Base-by-base conservation (phyloP, 2,797 vertebrate species). In the Ibycter americanus region DNA sequence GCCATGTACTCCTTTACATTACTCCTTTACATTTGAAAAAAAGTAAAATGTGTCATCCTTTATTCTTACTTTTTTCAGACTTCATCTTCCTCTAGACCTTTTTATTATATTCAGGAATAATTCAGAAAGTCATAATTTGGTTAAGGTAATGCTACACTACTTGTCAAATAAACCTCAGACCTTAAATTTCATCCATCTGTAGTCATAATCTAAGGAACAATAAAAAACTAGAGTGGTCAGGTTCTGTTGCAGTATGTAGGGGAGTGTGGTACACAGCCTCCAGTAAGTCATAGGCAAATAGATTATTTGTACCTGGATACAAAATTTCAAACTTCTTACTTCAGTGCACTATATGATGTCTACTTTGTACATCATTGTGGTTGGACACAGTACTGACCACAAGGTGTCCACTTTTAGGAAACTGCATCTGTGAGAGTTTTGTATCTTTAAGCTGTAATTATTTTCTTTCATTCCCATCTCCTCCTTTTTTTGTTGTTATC, bases 301-400 rank as follows among this genome's bases (percentile, higher is more conserved):
- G 27, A 18, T 54, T 52, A 32, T 71, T 61, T 66, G 25, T 23
- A 62, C 2, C 21, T 71, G 11, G 8, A 66, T 52, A 51, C 2
- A 42, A 73, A 58, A 71, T 71, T 44, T 73, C 17, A 63, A 63
- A 59, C 11, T 59, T 77, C 25, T 51, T 83, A 18, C 10, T 68
- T 17, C 29, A 34, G 11, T 62, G 11, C 3, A 4, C 18, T 67
- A 32, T 19, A 72, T 23, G 18, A 9, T 23, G 78, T 9, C 6
- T 38, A 58, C 36, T 83, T 86, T 38, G 12, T 25, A 61, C 15
- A 72, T 18, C 13, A 54, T 15, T 3, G 4, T 12, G 3, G 9
- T 21, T 70, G 12, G 13, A 21, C 0, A 0, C 8, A 76, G 7
- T 38, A 17, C 22, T 42, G 19, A n/a, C 13, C 18, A n/a, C 5